Conservation (phyloP, 2,888 invertebrate species). For the Metopia argyrocephala region DNA sequence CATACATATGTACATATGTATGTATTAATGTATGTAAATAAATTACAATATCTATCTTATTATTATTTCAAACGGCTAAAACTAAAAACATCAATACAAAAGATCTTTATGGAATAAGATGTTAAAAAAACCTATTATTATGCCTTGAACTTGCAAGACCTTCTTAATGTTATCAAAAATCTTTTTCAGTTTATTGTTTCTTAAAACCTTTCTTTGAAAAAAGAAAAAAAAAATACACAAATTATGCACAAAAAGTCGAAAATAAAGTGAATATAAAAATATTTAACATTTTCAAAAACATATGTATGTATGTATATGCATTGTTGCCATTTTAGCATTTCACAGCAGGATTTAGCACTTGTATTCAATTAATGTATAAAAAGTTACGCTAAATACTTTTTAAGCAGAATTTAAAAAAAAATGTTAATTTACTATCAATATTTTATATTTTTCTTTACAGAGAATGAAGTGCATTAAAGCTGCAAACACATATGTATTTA, state of each 20-base stretch:
- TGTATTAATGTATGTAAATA: too few species aligned
- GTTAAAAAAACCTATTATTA: conserved; percentile 10
- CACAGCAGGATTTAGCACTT: too few species aligned
- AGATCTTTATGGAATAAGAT: neutral
- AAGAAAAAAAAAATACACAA: neutral
- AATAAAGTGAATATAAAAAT: neutral
- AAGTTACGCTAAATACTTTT: too few species aligned
- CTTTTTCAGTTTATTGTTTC: conserved; percentile 33
- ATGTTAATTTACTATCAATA: too few species aligned
- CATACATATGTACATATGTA: too few species aligned
- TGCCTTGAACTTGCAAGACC: conserved; percentile 72
- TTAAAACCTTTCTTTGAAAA: conserved; percentile 38
- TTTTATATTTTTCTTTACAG: too few species aligned
- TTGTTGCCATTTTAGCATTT: too few species aligned
- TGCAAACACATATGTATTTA: too few species aligned
- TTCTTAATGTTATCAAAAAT: conserved; percentile 67
- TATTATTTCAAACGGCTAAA: neutral
- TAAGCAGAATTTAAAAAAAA: too few species aligned
- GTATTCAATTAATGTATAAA: too few species aligned
- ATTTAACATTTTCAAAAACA: neutral
- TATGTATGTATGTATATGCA: neutral
- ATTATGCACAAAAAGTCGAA: neutral
- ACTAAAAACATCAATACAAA: neutral
- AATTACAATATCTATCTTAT: neutral
- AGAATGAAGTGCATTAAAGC: too few species aligned